phyloP scores from a whole-genome alignment of 2,888 invertebrate species.

The Heliconius hortense region DNA sequence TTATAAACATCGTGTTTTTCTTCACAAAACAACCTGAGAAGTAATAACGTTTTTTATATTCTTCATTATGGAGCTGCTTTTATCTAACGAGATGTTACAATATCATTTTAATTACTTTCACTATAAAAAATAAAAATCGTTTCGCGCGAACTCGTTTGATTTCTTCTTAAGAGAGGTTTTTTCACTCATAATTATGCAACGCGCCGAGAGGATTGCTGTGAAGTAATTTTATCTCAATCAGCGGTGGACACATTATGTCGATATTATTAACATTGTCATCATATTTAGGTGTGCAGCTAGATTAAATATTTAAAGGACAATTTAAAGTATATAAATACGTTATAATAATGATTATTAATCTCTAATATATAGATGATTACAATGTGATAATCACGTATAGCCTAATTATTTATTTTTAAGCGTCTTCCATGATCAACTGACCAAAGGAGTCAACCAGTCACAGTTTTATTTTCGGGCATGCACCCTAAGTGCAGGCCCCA shows the following conservation, averaged over 20 bases:
- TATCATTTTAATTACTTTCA: slow-evolving; percentile 24
- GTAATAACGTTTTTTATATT: slow-evolving; percentile 1
- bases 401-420: too few species aligned
- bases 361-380: too few species aligned
- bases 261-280: not conserved
- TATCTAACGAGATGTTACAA: slow-evolving; percentile 7
- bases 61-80: slow-evolving; percentile 22
- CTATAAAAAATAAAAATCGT: slow-evolving; percentile 23
- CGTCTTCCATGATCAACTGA: too few species aligned
- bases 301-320: not conserved
- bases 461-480: too few species aligned
- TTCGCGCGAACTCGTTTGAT: slow-evolving; percentile 17
- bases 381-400: too few species aligned
- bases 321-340: not conserved
- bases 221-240: slow-evolving; percentile 8
- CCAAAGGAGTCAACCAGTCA: too few species aligned
- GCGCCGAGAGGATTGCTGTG: not conserved
- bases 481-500: too few species aligned
- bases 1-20: not conserved
- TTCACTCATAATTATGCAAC: slow-evolving; percentile 16
- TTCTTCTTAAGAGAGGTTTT: slow-evolving; percentile 17
- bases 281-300: not conserved
- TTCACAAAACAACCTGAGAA: not conserved
- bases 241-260: not conserved
- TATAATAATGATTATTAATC: not conserved